Evolutionary conservation across 1,140 invertebrate genomes (phyloP).

Genomic region (Eulimnadia texana): DNA sequence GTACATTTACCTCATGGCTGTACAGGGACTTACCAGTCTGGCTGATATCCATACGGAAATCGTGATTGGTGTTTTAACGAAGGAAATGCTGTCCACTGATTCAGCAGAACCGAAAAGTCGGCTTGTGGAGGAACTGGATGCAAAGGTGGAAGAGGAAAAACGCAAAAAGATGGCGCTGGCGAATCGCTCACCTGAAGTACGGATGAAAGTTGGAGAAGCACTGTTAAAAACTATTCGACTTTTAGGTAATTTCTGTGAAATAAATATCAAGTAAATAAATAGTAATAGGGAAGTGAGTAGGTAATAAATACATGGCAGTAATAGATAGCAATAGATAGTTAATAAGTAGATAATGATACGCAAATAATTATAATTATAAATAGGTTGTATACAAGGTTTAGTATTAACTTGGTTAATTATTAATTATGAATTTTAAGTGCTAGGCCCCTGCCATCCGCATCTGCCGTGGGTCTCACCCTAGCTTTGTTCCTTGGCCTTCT

Average conservation of each 20-base stretch:
- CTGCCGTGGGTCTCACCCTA: too few relatives aligned
- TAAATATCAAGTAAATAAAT: constrained; percentile 13
- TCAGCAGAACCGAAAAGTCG: too few relatives aligned
- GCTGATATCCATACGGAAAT: constrained; percentile 45
- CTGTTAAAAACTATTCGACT: constrained; percentile 53
- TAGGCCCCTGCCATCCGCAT: too few relatives aligned
- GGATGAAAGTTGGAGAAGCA: constrained; percentile 69
- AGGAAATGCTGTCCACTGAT: neutral
- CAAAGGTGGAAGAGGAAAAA: constrained; percentile 20
- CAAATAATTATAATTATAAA: neutral
- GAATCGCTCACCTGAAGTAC: constrained; percentile 33
- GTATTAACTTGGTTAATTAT: neutral
- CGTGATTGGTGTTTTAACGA: constrained; percentile 46
- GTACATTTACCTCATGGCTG: constrained; percentile 63
- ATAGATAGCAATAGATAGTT: constrained; percentile 4
- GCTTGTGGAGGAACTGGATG: constrained; percentile 28
- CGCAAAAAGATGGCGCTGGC: constrained; percentile 7
- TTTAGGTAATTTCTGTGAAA: constrained; percentile 43
- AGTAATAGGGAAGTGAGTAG: constrained; percentile 3
- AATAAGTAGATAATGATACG: constrained; percentile 16
- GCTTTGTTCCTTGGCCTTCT: too few relatives aligned
- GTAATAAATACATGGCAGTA: neutral
- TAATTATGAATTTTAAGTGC: neutral
- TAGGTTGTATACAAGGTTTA: neutral
- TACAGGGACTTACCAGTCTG: constrained; percentile 55